Evolutionary conservation across 2,888 invertebrate species (phyloP), one percentile per base, ranked within the genome.

Genomic region (Chymomyza fuscimana): DNA sequence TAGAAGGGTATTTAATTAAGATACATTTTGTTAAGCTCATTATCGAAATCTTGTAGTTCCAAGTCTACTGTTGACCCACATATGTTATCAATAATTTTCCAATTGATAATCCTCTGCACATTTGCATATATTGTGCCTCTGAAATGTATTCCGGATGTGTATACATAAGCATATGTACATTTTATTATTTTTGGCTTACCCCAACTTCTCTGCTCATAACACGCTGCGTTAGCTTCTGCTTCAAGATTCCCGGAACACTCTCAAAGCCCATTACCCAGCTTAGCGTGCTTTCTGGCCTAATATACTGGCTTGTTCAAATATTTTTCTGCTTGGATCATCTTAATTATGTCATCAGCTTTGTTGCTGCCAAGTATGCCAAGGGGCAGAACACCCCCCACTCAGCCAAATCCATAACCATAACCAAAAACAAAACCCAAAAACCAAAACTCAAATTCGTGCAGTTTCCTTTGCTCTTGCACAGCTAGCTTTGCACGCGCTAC

Each of bases 401-500:
- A 59, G 51, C n/a, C 63, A 51, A 63, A 46, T 63, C 46, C 50
- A 63, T 63, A n/a, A 29, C n/a, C 63, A 36, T 50, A 63, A 63
- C n/a, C 63, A 7, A 25, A 50, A 25, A 22, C 46, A 50, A n/a
- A 32, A 62, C 6, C 12, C 32, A 46, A n/a, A n/a, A 61, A 40
- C 7, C 15, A 25, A 59, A 59, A 29, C 59, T 59, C n/a, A 25
- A n/a, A 29, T 32, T 29, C 59, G 25, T 29, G 59, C 59, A 59
- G 29, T 59, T 32, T 59, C 58, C 29, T 58, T 15, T 58, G 25
- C 29, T 58, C 19, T 29, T 58, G 6, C 15, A 1, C 25, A 25
- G 25, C 25, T 25, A 29, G n/a, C 59, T 25, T 36, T n/a, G 32
- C 29, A 59, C 29, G 65, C 69, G 66, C 69, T 67, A 50, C 63